Base-by-base conservation (phyloP, 2,797 vertebrate species). In the Acipenser oxyrinchus region DNA sequence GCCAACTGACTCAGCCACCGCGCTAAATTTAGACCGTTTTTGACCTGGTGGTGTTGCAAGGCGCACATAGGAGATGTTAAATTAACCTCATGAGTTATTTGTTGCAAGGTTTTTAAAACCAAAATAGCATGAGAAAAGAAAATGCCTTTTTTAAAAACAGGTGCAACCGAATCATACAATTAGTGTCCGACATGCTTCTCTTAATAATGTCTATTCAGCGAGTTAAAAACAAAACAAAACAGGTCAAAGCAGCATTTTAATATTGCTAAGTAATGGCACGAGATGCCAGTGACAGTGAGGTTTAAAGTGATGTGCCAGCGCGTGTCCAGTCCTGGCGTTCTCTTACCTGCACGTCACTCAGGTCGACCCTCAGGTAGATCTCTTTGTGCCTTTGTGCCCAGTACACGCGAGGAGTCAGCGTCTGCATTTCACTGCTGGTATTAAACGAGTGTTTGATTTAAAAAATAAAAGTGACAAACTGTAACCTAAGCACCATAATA, bases 361-460 rank as follows among this genome's bases (percentile, higher is more conserved):
- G 88, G 75, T 97, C 95, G 83, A 98, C 94, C 13, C 95, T 91
- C 80, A 99, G 84, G 83, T 90, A 95, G 49, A 99, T 84, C 63
- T 94, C 92, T 3, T 85, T 81, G 67, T 98, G 95, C 50, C 95
- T 86, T 81, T 98, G 95, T 51, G 95, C 96, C 95, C 96, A 97
- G 74, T 92, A 93, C 60, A 98, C 95, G 51, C 91, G 94, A 55
- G 95, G 95, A 51, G 93, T 96, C 51, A 98, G 87, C 7, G 88
- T 70, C 89, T 80, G 66, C 78, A 84, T 82, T n/a, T 7, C 55
- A 6, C n/a, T 51, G 52, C 0, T 37, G 8, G 4, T 63, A 13
- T 15, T 8, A 10, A 4, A 52, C 55, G 7, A 15, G 12, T 10
- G 9, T n/a, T 15, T 59, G 8, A 18, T 15, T 61, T 55, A 11